Conservation (phyloP, 2,888 invertebrate genomes). For the Amphipyra tragopoginis region DNA sequence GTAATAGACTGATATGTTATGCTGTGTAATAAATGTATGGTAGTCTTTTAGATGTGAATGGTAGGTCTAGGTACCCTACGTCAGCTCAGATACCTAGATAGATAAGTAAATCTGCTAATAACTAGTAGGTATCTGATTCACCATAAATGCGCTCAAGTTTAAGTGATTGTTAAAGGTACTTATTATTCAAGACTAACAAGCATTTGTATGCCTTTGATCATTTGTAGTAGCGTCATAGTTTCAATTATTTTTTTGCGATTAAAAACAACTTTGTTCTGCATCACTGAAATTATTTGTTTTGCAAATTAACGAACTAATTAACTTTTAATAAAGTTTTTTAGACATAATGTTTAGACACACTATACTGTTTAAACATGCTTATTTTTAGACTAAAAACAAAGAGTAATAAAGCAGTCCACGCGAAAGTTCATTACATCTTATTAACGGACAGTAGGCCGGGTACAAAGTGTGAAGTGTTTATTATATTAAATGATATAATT, state of each 20-base stretch:
- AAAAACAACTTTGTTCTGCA: too few relatives aligned
- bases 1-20: too few relatives aligned
- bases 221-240: background rate
- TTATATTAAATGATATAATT: conserved; percentile 33
- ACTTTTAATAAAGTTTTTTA: background rate
- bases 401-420: background rate
- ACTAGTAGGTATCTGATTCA: background rate
- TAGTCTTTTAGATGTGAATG: conserved; percentile 9
- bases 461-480: conserved; percentile 31
- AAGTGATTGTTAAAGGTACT: background rate
- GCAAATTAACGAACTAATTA: too few relatives aligned
- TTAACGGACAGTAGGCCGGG: background rate
- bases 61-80: background rate
- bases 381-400: background rate
- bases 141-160: background rate
- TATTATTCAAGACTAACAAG: background rate
- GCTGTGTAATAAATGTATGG: too few relatives aligned
- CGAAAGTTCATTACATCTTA: background rate
- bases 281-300: too few relatives aligned
- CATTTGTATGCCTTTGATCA: background rate
- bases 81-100: conserved; percentile 7
- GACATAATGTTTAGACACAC: too few relatives aligned
- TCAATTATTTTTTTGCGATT: too few relatives aligned
- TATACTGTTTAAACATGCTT: too few relatives aligned
- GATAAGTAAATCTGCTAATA: conserved; percentile 9